A percentile compares a stretch with the other conserved stretches of the same genome.
phyloP scores from a whole-genome alignment of 2,888 invertebrate genomes.

The Drosophila cognata region DNA sequence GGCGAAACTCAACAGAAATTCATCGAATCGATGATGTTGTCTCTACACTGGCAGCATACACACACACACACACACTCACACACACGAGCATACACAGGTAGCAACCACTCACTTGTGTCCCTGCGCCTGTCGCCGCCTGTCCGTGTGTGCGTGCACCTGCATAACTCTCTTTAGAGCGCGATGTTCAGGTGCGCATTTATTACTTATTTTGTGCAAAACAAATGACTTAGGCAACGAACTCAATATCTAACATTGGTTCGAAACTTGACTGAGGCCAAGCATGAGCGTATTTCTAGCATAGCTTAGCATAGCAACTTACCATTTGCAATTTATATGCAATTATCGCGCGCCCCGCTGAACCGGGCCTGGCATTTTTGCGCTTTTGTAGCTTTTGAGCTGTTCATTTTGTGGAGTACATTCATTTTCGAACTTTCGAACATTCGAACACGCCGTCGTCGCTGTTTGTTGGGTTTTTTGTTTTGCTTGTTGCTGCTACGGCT shows the following conservation, averaged over 20 bases:
- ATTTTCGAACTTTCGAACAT: slow-evolving; percentile 73
- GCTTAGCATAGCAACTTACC: neutral
- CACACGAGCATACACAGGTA: slow-evolving; percentile 62
- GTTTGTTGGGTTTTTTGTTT: slow-evolving; percentile 1
- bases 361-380: slow-evolving; percentile 52
- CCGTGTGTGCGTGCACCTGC: slow-evolving; percentile 72
- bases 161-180: slow-evolving; percentile 48
- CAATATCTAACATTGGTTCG: slow-evolving; percentile 30
- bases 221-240: slow-evolving; percentile 76
- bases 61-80: slow-evolving; percentile 38
- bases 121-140: slow-evolving; percentile 20
- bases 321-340: neutral
- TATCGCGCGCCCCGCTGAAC: slow-evolving; percentile 19
- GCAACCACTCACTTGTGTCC: slow-evolving; percentile 35
- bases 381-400: slow-evolving; percentile 57
- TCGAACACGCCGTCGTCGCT: slow-evolving; percentile 50
- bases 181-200: slow-evolving; percentile 62
- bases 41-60: slow-evolving; percentile 73
- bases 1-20: slow-evolving; percentile 57
- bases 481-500: slow-evolving; percentile 1
- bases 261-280: slow-evolving; percentile 29
- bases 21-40: slow-evolving; percentile 80
- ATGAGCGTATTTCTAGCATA: neutral
- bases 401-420: slow-evolving; percentile 74
- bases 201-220: slow-evolving; percentile 33